Percentiles rank a stretch among this genome's conserved stretches.
phyloP scores from a whole-genome alignment of 2,888 invertebrate genomes.

The Campaea margaritaria region DNA sequence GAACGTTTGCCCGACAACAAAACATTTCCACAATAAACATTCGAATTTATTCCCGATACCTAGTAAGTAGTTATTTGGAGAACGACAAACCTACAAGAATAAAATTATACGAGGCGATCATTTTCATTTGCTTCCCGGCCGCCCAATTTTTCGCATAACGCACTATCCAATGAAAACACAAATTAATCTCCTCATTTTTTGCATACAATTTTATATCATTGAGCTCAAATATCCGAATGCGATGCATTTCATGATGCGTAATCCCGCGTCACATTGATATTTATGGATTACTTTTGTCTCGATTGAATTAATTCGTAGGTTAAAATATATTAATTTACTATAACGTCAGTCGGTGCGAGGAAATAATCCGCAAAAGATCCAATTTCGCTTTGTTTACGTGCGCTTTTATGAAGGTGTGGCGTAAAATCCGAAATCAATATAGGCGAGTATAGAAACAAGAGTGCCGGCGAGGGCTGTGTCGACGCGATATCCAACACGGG shows the following conservation, averaged over 20 bases:
- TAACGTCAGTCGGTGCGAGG: slow-evolving; percentile 45
- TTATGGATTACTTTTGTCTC: slow-evolving; percentile 77
- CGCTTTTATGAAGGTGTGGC: slow-evolving; percentile 61
- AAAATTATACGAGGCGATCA: slow-evolving; percentile 75
- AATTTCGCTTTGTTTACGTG: slow-evolving; percentile 60
- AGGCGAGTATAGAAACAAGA: slow-evolving; percentile 64
- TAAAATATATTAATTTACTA: slow-evolving; percentile 60
- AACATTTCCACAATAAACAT: slow-evolving; percentile 35
- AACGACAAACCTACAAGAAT: slow-evolving; percentile 68
- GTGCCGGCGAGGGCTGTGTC: slow-evolving; percentile 79
- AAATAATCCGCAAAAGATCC: slow-evolving; percentile 61
- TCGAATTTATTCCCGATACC: slow-evolving; percentile 35
- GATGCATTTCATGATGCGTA: slow-evolving; percentile 70
- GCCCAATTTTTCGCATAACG: slow-evolving; percentile 84
- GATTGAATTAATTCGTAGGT: slow-evolving; percentile 72
- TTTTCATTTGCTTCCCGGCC: slow-evolving; percentile 77
- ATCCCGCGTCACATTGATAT: slow-evolving; percentile 76
- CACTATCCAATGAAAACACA: slow-evolving; percentile 81
- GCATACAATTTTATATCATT: slow-evolving; percentile 83
- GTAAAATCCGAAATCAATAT: slow-evolving; percentile 77
- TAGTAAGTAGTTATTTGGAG: slow-evolving; percentile 57
- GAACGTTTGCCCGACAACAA: slow-evolving; percentile 37
- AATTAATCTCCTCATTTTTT: slow-evolving; percentile 85
- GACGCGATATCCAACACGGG: slow-evolving; percentile 88
- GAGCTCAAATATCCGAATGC: slow-evolving; percentile 76